These are phyloP conservation scores for Ornithoptera alexandrae DNA, from an alignment of 2,888 invertebrate species.

Conservation along the genomic window DNA sequence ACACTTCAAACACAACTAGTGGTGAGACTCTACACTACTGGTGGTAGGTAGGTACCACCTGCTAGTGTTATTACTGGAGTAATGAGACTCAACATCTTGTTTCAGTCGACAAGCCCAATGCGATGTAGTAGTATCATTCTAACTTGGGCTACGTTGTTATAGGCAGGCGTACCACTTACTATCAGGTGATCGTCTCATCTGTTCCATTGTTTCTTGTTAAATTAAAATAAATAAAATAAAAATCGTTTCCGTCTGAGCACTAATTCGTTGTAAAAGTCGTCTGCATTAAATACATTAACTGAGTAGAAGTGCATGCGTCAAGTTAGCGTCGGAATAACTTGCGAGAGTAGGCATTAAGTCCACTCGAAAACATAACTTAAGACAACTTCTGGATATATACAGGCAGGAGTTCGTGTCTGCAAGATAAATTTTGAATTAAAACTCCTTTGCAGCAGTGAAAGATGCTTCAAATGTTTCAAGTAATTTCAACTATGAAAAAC, in stretches of 20 bases:
- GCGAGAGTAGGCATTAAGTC: constrained; percentile 1
- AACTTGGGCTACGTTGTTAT: not conserved
- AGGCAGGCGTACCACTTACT: too few species aligned
- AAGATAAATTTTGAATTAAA: not conserved
- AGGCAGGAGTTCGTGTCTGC: not conserved
- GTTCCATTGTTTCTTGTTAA: too few species aligned
- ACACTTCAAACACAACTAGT: too few species aligned
- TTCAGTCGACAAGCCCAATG: too few species aligned
- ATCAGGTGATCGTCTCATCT: not conserved
- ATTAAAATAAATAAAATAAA: not conserved
- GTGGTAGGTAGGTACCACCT: too few species aligned
- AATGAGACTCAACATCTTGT: too few species aligned
- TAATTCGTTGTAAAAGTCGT: not conserved
- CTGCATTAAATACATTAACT: not conserved
- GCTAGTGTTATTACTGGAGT: too few species aligned
- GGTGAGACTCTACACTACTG: too few species aligned
- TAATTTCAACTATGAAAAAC: too few species aligned
- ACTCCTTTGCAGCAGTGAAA: not conserved
- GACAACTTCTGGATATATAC: not conserved
- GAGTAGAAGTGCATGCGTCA: not conserved
- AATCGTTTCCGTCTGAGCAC: too few species aligned
- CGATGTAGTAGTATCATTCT: not conserved
- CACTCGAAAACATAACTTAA: not conserved
- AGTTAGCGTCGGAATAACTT: constrained; percentile 1
- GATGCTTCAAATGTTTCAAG: not conserved